phyloP scores from a whole-genome alignment of 2,797 vertebrate species.

The Cygnus olor region DNA sequence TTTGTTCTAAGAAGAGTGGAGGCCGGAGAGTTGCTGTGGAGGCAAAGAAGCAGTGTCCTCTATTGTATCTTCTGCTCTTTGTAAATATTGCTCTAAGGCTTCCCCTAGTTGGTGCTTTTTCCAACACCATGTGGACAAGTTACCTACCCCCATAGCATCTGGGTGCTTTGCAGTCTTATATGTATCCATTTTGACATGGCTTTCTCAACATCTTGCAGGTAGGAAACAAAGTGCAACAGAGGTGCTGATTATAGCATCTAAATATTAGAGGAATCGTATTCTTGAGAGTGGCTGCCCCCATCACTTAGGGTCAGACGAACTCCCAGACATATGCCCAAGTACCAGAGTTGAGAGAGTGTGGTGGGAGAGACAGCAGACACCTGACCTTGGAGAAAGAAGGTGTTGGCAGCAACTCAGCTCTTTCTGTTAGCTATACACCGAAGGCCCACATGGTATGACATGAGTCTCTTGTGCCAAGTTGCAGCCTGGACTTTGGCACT shows the following conservation, averaged over 20 bases:
- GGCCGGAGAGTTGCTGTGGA: neutral
- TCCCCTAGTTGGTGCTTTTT: neutral
- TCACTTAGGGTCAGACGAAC: neutral
- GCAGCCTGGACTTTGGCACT: neutral
- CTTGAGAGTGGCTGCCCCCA: neutral
- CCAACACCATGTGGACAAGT: neutral
- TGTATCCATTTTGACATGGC: neutral
- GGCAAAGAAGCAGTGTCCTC: neutral
- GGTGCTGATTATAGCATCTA: accelerated
- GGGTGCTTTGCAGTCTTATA: neutral
- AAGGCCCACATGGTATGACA: no score
- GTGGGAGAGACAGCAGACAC: neutral
- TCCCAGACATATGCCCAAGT: neutral
- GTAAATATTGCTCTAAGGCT: neutral
- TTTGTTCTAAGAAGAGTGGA: neutral
- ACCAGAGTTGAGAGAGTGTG: neutral
- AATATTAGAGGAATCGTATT: neutral
- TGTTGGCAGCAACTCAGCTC: neutral
- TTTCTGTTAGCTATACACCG: neutral
- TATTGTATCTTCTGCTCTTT: neutral
- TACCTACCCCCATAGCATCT: neutral
- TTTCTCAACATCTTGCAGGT: neutral
- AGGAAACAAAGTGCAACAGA: neutral
- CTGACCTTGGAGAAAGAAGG: neutral
- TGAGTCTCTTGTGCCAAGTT: neutral